Evolutionary conservation across 2,888 invertebrate species (phyloP).

Genomic region (Eristalis arbustorum): DNA sequence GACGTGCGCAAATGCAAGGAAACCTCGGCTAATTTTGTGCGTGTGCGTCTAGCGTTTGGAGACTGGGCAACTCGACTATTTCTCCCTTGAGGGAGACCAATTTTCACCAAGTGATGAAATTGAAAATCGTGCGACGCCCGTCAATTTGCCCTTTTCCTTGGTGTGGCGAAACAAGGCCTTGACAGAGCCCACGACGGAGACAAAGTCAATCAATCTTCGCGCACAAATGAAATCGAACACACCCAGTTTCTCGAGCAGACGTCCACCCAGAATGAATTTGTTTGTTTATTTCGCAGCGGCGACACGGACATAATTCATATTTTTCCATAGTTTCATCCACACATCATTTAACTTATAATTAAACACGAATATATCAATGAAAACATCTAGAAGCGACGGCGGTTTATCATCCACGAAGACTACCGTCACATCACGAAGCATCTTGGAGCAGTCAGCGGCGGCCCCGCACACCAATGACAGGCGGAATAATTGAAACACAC

Average conservation of each 20-base stretch:
- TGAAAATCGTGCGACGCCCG: background rate
- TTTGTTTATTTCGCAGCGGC: background rate
- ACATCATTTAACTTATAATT: conserved; percentile 18
- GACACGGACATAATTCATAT: conserved; percentile 3
- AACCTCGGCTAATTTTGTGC: background rate
- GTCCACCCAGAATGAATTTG: background rate
- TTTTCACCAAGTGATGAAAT: background rate
- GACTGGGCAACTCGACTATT: background rate
- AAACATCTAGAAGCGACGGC: conserved; percentile 15
- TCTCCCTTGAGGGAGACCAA: background rate
- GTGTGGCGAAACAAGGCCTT: background rate
- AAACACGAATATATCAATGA: conserved; percentile 17
- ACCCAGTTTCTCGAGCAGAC: background rate
- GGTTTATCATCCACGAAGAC: background rate
- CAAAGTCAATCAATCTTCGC: background rate
- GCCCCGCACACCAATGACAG: conserved; percentile 23
- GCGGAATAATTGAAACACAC: conserved; percentile 73
- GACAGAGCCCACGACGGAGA: background rate
- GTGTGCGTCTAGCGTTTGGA: background rate
- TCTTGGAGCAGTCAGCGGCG: conserved; percentile 24
- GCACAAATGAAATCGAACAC: background rate
- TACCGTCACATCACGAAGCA: background rate
- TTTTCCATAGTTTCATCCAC: background rate
- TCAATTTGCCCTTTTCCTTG: background rate
- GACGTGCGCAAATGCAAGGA: background rate